Evolutionary conservation across 2,113 vertebrate genomes (phyloP).

Genomic region (Upupa epops): DNA sequence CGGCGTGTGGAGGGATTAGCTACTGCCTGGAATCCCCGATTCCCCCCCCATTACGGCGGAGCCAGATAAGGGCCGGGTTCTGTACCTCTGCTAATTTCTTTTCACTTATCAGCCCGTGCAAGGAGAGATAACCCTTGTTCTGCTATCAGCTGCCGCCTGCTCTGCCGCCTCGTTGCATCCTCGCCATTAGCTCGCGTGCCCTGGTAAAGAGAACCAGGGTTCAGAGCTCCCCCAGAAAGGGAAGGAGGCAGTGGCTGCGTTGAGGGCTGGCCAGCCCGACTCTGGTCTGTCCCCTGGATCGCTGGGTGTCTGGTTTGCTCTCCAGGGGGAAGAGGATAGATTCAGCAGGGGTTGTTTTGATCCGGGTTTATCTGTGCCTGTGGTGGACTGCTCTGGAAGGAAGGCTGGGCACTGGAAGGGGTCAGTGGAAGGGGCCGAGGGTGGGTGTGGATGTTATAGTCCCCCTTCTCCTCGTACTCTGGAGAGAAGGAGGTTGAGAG

Average conservation of each 20-base stretch:
- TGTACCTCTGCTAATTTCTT: constrained; percentile 12
- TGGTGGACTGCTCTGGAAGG: rapidly evolving
- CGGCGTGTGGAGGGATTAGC: neutral
- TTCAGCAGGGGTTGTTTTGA: neutral
- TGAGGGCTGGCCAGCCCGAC: too few relatives aligned
- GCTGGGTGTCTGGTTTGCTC: neutral
- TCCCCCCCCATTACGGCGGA: neutral
- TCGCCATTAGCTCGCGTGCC: constrained; percentile 31
- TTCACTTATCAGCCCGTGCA: neutral
- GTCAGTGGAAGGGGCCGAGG: neutral
- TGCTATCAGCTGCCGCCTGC: constrained; percentile 7
- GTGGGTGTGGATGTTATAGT: neutral
- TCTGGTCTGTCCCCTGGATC: neutral
- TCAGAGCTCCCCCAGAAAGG: neutral
- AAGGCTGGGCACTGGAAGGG: neutral
- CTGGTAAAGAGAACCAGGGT: neutral
- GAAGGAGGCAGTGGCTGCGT: too few relatives aligned
- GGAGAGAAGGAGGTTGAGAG: too few relatives aligned
- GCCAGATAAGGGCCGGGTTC: constrained; percentile 30
- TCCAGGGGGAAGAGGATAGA: neutral
- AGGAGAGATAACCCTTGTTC: constrained; percentile 54
- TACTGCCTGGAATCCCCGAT: neutral
- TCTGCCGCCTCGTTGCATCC: neutral
- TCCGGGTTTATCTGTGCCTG: neutral
- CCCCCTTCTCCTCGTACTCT: too few relatives aligned